phyloP scores from a whole-genome alignment of 1,140 invertebrate species.

The Sipha flava region DNA sequence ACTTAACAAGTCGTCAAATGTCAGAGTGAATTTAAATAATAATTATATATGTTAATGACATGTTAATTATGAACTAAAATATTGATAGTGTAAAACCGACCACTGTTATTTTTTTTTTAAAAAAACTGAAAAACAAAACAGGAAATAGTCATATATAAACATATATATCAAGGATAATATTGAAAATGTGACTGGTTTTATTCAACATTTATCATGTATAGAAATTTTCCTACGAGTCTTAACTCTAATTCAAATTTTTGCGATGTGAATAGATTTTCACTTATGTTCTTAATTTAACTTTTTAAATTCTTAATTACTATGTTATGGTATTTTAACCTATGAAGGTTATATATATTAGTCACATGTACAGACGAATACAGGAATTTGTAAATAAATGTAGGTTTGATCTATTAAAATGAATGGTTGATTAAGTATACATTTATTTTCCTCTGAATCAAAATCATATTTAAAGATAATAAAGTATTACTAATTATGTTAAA shows the following conservation, averaged over 20 bases:
- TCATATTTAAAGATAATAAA: background rate
- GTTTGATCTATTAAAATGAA: background rate
- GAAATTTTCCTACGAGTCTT: constrained; percentile 1
- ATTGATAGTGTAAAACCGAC: background rate
- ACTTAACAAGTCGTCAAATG: background rate
- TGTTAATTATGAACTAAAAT: constrained; percentile 2
- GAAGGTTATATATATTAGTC: background rate
- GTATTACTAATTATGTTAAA: background rate
- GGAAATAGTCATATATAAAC: background rate
- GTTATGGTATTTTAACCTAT: background rate
- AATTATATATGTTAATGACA: constrained; percentile 1
- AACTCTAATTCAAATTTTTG: background rate
- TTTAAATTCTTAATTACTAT: constrained; percentile 11
- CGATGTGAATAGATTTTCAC: background rate
- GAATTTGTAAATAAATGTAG: background rate
- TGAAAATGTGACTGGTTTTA: background rate
- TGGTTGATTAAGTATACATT: background rate
- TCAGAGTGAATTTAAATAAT: background rate
- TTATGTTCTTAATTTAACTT: background rate
- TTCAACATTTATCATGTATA: background rate
- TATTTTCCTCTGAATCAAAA: background rate
- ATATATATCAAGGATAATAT: background rate
- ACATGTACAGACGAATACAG: background rate
- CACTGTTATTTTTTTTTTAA: background rate
- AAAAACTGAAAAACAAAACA: background rate